A percentile compares a stretch with the other conserved stretches of the same genome.
Evolutionary conservation across 2,797 vertebrate genomes (phyloP).

Genomic region (Natrix natrix): DNA sequence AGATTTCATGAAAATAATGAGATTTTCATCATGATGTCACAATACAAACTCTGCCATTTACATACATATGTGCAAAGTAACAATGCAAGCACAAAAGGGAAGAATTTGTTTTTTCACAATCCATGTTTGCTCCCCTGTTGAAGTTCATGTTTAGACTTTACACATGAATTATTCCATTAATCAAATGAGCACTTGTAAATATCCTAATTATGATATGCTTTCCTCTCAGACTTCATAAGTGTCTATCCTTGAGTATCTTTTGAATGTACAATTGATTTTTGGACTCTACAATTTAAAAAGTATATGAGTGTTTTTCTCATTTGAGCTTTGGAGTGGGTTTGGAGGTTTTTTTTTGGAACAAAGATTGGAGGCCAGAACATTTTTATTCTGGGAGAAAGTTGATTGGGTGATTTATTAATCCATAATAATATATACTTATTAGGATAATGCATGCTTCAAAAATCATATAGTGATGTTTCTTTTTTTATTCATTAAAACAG

Average conservation of each 20-base stretch:
- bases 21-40: not conserved
- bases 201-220: not conserved
- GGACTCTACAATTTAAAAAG: not conserved
- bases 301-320: not conserved
- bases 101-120: not conserved
- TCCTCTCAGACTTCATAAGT: not conserved
- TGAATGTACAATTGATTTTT: not conserved
- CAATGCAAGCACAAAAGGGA: not conserved
- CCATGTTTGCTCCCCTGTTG: not conserved
- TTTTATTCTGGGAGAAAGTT: not conserved
- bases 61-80: not conserved
- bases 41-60: not conserved
- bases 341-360: not conserved
- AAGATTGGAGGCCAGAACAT: not conserved
- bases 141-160: not conserved
- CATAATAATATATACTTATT: not conserved
- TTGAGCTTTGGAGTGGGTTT: not conserved
- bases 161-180: no score
- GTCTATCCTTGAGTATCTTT: not conserved
- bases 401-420: not conserved
- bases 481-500: not conserved
- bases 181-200: not conserved
- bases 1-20: not conserved
- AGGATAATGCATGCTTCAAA: not conserved
- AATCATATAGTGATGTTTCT: not conserved